Evolutionary conservation across 2,797 vertebrate genomes (phyloP).

Genomic region (Tolypeutes matacus): DNA sequence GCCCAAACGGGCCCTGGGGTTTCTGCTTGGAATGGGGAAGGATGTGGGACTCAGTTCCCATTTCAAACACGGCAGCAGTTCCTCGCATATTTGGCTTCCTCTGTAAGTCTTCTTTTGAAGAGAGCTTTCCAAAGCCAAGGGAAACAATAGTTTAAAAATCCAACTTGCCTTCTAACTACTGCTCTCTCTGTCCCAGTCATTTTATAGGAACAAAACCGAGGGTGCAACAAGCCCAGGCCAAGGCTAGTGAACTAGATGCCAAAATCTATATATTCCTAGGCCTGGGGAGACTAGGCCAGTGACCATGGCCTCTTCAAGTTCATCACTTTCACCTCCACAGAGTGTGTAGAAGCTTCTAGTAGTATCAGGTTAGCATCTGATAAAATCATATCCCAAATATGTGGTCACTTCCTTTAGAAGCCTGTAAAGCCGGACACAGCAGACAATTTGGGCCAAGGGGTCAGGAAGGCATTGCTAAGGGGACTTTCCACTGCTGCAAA

Average conservation of each 20-base stretch:
- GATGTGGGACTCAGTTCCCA: fast-evolving
- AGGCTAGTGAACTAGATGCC: background rate
- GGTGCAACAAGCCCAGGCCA: background rate
- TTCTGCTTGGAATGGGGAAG: background rate
- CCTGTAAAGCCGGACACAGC: background rate
- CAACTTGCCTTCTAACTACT: background rate
- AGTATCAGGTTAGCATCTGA: background rate
- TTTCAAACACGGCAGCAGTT: background rate
- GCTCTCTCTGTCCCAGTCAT: too few relatives aligned
- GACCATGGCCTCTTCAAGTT: background rate
- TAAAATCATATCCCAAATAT: background rate
- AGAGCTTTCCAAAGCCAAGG: background rate
- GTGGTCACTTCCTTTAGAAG: background rate
- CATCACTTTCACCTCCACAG: background rate
- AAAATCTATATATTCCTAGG: background rate
- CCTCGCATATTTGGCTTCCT: background rate
- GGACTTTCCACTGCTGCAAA: conserved; percentile 36
- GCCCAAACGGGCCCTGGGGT: background rate
- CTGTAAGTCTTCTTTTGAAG: background rate
- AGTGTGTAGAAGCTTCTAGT: background rate
- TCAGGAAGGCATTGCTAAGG: background rate
- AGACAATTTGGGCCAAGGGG: background rate
- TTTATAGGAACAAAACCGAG: background rate
- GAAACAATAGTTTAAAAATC: background rate
- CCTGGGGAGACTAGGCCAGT: background rate